Evolutionary conservation across 2,888 invertebrate species (phyloP).

Genomic region (Lithophane semibrunnea): DNA sequence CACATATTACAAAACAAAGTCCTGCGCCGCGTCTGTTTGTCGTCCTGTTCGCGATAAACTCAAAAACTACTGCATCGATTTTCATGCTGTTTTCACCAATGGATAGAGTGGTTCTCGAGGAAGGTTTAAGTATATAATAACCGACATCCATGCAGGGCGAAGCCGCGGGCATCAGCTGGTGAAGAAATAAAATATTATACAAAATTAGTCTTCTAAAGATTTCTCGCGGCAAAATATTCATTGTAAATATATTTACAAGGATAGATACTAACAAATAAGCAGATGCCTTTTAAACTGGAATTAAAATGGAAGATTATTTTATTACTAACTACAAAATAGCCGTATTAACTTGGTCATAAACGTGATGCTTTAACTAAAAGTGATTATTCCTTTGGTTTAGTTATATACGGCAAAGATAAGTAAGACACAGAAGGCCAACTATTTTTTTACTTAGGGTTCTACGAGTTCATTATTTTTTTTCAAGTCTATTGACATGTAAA

Average conservation of each 20-base stretch:
- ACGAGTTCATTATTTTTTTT: background rate
- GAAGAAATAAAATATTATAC: background rate
- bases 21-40: no score
- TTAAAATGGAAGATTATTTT: constrained; percentile 18
- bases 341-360: constrained; percentile 53
- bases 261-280: constrained; percentile 1
- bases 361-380: constrained; percentile 30
- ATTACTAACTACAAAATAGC: constrained; percentile 26
- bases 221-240: background rate
- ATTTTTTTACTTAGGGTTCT: background rate
- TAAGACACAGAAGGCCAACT: constrained; percentile 22
- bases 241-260: background rate
- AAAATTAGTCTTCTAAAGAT: background rate
- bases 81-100: no score
- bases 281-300: constrained; percentile 14
- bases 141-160: no score
- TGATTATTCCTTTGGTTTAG: constrained; percentile 41
- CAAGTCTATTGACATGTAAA: background rate
- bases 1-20: no score
- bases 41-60: no score
- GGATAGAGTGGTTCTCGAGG: no score
- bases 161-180: no score
- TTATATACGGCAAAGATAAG: constrained; percentile 47
- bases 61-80: no score
- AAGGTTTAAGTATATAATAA: no score